Evolutionary conservation across 2,888 invertebrate genomes (phyloP), one percentile per base, ranked within the genome.

Genomic region (Palloptera scutellata): DNA sequence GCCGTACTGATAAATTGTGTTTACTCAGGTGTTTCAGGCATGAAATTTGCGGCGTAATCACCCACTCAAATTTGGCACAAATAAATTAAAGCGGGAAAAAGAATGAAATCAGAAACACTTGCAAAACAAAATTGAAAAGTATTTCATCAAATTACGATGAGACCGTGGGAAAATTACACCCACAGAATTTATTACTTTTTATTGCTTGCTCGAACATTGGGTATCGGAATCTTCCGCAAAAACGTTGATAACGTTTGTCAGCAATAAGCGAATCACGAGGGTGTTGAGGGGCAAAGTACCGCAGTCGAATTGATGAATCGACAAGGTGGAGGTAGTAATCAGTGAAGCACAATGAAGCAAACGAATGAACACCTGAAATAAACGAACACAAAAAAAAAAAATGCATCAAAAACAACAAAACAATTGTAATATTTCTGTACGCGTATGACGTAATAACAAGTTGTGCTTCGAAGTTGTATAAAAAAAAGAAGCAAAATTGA

Each of bases 161-260:
- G 78, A 78, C 76, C 78, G 78, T 78, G 78, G 78, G 78, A 78
- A 78, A 78, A 78, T 76, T 77, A 78, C 78, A 78, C 78, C 78
- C 78, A 78, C 78, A 71, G 78, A 43, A 60, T 48, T n/a, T n/a
- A 48, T n/a, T n/a, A 2, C 6, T 48, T n/a, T n/a, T n/a, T n/a
- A 48, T 15, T 48, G 51, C 51, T 3, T n/a, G 6, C 51, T 48
- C 51, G 51, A 15, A 48, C 6, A 30, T 30, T 30, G 30, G 30
- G 30, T 30, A 30, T 30, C 30, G 30, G 30, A 30, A 30, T 30
- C 30, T 30, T 30, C 6, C 6, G 30, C 30, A 30, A 30, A 30
- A 30, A 30, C 6, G 2, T 4, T 30, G 30, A 30, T 30, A 58
- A 41, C 20, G 41, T 41, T 58, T 45, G 41, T 52, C 41, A 64